Evolutionary conservation across 2,888 invertebrate species (phyloP).

Genomic region (Philhelius pedissequus): DNA sequence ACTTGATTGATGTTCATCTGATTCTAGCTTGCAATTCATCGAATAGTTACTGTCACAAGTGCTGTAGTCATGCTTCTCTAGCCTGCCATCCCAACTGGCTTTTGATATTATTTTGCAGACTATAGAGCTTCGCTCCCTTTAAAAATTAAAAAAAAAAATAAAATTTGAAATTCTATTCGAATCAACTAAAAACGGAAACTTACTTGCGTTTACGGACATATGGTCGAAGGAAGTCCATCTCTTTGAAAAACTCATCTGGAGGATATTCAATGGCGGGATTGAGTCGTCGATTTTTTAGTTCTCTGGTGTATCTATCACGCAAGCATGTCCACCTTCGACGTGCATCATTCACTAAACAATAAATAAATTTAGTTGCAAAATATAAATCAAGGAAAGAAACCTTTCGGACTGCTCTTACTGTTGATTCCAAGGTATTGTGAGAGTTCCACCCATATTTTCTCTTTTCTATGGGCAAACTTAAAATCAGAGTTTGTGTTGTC

Average conservation of each 20-base stretch:
- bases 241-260: constrained; percentile 74
- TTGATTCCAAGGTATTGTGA: constrained; percentile 72
- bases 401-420: constrained; percentile 29
- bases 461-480: constrained; percentile 76
- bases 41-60: constrained; percentile 31
- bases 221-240: constrained; percentile 76
- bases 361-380: background rate
- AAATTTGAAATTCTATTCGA: too few relatives aligned
- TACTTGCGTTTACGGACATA: constrained; percentile 74
- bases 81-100: constrained; percentile 52
- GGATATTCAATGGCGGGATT: constrained; percentile 73
- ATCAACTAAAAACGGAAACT: background rate
- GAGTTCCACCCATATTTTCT: constrained; percentile 76
- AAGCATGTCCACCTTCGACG: constrained; percentile 78
- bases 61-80: constrained; percentile 54
- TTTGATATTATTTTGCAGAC: constrained; percentile 64
- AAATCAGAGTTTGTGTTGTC: constrained; percentile 76
- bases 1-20: background rate
- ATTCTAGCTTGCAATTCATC: background rate
- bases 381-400: background rate
- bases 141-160: background rate
- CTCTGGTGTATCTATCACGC: constrained; percentile 78
- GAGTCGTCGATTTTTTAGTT: constrained; percentile 75
- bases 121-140: constrained; percentile 72
- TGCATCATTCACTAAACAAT: constrained; percentile 71